These are phyloP conservation scores for Danio kyathit DNA, from an alignment of 2,797 vertebrate species.

Conservation along the genomic window DNA sequence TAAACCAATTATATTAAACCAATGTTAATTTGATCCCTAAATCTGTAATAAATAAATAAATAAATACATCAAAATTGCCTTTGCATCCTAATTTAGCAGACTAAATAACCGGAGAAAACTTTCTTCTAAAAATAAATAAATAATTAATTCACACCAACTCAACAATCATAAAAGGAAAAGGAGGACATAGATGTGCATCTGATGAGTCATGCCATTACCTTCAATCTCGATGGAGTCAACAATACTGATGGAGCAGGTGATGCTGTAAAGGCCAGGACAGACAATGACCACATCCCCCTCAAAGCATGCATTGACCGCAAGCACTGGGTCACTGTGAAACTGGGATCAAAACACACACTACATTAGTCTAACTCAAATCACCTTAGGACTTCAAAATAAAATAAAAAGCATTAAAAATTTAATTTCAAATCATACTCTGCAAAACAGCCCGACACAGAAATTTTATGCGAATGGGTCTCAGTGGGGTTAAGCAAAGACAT, in stretches of 20 bases:
- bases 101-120: too few species aligned
- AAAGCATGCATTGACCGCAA: conserved; percentile 83
- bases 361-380: neutral
- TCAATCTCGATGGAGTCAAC: conserved; percentile 89
- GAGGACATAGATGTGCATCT: neutral
- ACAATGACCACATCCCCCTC: conserved; percentile 86
- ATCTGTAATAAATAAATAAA: too few species aligned
- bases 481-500: conserved; percentile 1
- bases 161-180: too few species aligned
- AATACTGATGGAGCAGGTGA: conserved; percentile 82
- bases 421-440: neutral
- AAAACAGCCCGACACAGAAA: neutral
- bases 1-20: neutral
- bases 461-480: neutral
- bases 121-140: too few species aligned
- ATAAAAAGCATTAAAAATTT: neutral
- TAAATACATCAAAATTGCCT: too few species aligned
- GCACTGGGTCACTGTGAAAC: conserved; percentile 86
- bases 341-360: conserved; percentile 63
- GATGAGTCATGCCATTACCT: conserved; percentile 72
- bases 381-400: neutral
- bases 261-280: conserved; percentile 85
- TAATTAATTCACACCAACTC: too few species aligned
- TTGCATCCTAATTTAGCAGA: too few species aligned
- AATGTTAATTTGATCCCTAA: too few species aligned